Evolutionary conservation across 2,113 vertebrate species (phyloP), one percentile per base, ranked within the genome.

Genomic region (Gobiocypris rarus): DNA sequence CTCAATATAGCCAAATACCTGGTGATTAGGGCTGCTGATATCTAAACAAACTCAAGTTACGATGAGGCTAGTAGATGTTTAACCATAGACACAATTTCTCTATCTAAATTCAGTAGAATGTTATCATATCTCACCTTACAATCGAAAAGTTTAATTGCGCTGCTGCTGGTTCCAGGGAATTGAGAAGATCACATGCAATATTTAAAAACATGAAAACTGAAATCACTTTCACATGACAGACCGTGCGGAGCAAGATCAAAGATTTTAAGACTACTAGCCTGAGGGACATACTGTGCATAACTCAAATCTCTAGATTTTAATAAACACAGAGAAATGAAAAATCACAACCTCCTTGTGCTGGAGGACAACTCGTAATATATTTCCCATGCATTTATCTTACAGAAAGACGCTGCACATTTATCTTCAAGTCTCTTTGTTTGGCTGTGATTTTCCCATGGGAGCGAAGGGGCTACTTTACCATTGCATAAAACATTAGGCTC

Each of bases 371-470:
- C 31, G 8, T 0, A 67, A 31, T 31, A 2, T 11, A 65, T 65
- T 26, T 63, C 73, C 24, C 13, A 9, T 65, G 75, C n/a, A 14
- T 83, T 77, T 61, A n/a, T 61, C 70, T 81, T 19, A 81, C 9
- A 63, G 67, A 0, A 70, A 70, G 34, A 43, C 34, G 2, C 9
- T 22, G 9, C 31, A 41, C 70, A 24, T 26, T 45, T 14, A 26
- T 73, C 41, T 24, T 74, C 38, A 26, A 45, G 11, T 48, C 43
- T 45, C 83, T 58, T 83, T 84, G 43, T 54, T 56, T 73, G 26
- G 19, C 63, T 34, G 45, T 54, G 79, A 65, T 50, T 71, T 3
- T 4, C 70, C 41, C 70, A 14, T 48, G 43, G n/a, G 70, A 74
- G 6, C 1, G 13, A 48, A 82, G 17, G 34, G 56, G 54, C 13